A percentile compares a stretch with the other conserved stretches of the same genome.
phyloP scores from a whole-genome alignment of 1,140 invertebrate species.

The Sarcophaga bullata region DNA sequence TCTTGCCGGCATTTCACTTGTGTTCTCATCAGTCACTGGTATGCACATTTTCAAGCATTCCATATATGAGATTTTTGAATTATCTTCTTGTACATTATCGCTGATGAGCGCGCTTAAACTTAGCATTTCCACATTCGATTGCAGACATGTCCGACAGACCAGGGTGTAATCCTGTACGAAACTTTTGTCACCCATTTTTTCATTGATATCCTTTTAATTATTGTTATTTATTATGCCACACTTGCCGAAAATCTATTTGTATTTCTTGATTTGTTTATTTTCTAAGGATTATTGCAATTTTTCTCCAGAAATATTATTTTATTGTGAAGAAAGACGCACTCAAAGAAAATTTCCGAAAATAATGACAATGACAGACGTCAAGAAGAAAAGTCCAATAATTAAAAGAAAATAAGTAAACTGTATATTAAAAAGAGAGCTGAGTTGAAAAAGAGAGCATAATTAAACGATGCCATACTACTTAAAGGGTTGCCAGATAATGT shows the following conservation, averaged over 20 bases:
- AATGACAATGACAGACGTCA: conserved; percentile 2
- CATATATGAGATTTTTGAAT: conserved; percentile 49
- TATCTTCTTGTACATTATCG: conserved; percentile 44
- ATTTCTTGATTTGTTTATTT: not conserved
- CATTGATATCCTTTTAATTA: not conserved
- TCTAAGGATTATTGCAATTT: not conserved
- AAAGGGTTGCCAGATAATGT: too few relatives aligned
- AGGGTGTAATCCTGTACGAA: conserved; percentile 51
- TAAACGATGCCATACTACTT: too few relatives aligned
- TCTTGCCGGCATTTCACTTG: conserved; percentile 45
- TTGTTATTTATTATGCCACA: not conserved
- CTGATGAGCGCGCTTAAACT: conserved; percentile 52
- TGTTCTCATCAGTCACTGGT: conserved; percentile 49
- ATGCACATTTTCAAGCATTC: conserved; percentile 56
- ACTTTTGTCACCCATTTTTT: conserved; percentile 17
- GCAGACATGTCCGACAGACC: conserved; percentile 59
- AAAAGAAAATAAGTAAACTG: too few relatives aligned
- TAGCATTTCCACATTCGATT: conserved; percentile 54
- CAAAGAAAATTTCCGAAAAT: conserved; percentile 11
- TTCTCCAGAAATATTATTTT: not conserved
- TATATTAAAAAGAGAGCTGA: too few relatives aligned
- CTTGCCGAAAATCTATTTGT: not conserved
- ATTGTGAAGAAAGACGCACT: conserved; percentile 18
- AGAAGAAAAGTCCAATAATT: not conserved
- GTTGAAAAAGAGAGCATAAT: too few relatives aligned